Evolutionary conservation across 2,113 vertebrate species (phyloP), one percentile per base, ranked within the genome.

Genomic region (Engraulis encrasicolus): DNA sequence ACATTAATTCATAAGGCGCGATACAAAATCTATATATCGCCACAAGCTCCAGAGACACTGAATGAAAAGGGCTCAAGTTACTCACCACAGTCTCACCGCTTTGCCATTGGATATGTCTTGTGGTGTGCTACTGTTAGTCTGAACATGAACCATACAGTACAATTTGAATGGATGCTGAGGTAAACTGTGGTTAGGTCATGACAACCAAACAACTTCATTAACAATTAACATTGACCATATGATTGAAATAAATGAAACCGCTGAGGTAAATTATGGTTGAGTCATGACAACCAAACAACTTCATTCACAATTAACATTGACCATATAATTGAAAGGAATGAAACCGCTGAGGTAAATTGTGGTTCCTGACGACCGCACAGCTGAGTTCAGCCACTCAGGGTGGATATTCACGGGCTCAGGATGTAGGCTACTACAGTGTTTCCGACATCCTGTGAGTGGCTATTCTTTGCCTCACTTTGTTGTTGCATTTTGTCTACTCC

Each of bases 401-500:
- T n/a, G n/a, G n/a, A n/a, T n/a, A 58, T 58, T 58, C 54, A 19
- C 6, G n/a, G 19, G 23, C 17, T 74, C 31, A 74, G 5, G 14
- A 34, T 15, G 14, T 15, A n/a, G n/a, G n/a, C n/a, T n/a, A 34
- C 12, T 5, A 74, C 27, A 23, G 23, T 31, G 66, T 74, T 74
- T 12, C 9, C 66, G 31, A 34, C 2, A 31, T 27, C 66, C 31
- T 74, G 66, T 74, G 11, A 34, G 66, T 74, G 11, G 15, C 66
- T 15, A 31, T 31, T 61, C 82, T 81, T 49, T 48, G 80, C 79
- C 85, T 50, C 77, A 84, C 86, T 38, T 38, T 27, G n/a, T n/a
- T n/a, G n/a, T n/a, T n/a, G n/a, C n/a, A 38, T 61, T 82, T 12
- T 82, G 40, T 85, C 58, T 71, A 54, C 80, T 85, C 82, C 81